phyloP scores from a whole-genome alignment of 2,888 invertebrate species.

The Aphodius sticticus region DNA sequence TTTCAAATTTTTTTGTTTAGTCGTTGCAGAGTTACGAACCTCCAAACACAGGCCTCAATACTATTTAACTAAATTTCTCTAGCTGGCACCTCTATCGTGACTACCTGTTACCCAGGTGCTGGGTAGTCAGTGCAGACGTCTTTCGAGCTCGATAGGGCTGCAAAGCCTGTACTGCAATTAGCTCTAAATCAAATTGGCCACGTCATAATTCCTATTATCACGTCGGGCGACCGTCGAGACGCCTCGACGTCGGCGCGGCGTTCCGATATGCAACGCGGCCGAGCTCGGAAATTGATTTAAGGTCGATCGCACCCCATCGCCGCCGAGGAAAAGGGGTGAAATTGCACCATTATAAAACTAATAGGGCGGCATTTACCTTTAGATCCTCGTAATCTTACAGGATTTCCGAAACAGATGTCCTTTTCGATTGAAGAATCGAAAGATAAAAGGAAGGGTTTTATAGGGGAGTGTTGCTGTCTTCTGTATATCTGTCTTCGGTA shows the following conservation, averaged over 20 bases:
- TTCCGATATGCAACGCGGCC: not conserved
- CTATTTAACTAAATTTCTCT: no score
- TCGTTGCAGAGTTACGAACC: no score
- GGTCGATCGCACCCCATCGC: not conserved
- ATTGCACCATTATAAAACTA: not conserved
- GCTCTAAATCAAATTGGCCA: not conserved
- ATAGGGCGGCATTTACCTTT: not conserved
- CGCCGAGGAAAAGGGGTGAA: not conserved
- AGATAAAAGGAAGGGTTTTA: no score
- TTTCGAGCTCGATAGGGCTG: not conserved
- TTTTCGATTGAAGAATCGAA: not conserved
- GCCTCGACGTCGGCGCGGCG: not conserved
- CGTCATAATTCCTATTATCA: conserved; percentile 4
- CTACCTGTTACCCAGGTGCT: no score
- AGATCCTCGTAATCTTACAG: not conserved
- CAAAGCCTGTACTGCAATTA: not conserved
- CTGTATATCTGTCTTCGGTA: not conserved
- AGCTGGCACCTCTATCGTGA: no score
- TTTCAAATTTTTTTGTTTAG: no score
- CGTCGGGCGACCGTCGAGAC: not conserved
- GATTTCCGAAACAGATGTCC: not conserved
- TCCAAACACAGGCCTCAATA: no score
- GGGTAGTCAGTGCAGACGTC: no score
- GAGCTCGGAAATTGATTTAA: not conserved
- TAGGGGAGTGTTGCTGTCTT: not conserved